Percentiles rank a stretch among this genome's conserved stretches.
These are phyloP conservation scores for Euwallacea similis DNA, from an alignment of 1,140 invertebrate species.

Conservation along the genomic window DNA sequence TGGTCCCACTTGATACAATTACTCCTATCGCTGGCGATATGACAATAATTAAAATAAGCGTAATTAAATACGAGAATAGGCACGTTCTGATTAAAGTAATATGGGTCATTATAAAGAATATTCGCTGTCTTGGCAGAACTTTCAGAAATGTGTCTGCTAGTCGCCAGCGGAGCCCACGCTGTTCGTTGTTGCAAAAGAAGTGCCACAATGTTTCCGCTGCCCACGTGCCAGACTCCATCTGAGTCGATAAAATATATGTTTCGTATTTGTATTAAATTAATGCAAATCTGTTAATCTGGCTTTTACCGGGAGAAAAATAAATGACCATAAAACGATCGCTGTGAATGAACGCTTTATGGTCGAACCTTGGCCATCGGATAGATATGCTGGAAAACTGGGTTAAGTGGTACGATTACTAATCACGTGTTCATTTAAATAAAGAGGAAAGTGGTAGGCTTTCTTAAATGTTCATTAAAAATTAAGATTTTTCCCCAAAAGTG, in stretches of 20 bases:
- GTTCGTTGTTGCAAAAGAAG: constrained; percentile 6
- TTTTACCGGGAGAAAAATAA: not conserved
- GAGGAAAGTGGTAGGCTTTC: no score
- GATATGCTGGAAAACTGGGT: no score
- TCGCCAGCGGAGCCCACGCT: constrained; percentile 15
- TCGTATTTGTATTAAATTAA: constrained; percentile 12
- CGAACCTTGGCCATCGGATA: no score
- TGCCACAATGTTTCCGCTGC: constrained; percentile 34
- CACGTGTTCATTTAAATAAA: no score
- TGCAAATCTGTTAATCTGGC: constrained; percentile 13
- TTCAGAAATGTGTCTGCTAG: not conserved
- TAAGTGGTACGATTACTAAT: no score
- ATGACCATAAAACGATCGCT: no score
- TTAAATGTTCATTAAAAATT: no score
- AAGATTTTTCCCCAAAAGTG: no score
- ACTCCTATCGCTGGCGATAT: not conserved
- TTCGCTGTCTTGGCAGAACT: not conserved
- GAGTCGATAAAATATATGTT: constrained; percentile 4
- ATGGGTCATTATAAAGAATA: constrained; percentile 7
- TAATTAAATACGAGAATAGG: not conserved
- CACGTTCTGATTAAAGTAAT: constrained; percentile 4
- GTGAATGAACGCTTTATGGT: no score
- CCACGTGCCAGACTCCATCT: constrained; percentile 22
- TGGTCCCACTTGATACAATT: not conserved
- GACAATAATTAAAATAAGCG: not conserved